Base-by-base conservation (phyloP, 2,888 invertebrate species). In the Bruchidius siliquastri region DNA sequence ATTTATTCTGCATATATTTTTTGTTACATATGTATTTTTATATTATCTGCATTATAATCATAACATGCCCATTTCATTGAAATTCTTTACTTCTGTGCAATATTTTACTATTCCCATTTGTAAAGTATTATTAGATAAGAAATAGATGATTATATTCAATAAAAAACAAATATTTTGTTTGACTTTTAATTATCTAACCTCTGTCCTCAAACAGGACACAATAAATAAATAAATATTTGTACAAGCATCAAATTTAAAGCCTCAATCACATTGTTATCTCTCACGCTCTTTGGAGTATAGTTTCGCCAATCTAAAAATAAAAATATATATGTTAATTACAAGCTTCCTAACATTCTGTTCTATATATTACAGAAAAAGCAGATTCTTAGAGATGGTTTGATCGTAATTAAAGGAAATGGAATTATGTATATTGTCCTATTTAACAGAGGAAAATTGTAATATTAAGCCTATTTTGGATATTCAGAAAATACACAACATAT, bases 81-180 rank as follows among this genome's bases (percentile, higher is more conserved):
- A 49, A 49, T 49, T 18, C 6, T 49, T 49, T 49, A 49, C 49
- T 49, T 72, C 76, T 76, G 80, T 79, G 80, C 80, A 80, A 80
- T 80, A 79, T 77, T 72, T 75, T 78, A 79, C 77, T 78, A 79
- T 80, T 80, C 80, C 81, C 79, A 80, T 77, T 80, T 80, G 78
- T 77, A 79, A 80, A 82, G 82, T 82, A 82, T 82, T 82, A 82
- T 75, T 82, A 82, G 81, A 49, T 49, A 49, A 49, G 49, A 8
- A 1, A 49, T 49, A 49, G 49, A 49, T 49, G 49, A 49, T 49
- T 49, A 49, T 49, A 49, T 49, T 49, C 49, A 49, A 49, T 49
- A 49, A 49, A 49, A 49, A 49, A 49, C 13, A 18, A 3, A 49
- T 49, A 49, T 49, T 49, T 49, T 49, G 49, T 13, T 13, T 49